A percentile compares a stretch with the other conserved stretches of the same genome.
These are phyloP conservation scores for Tragelaphus scriptus DNA, from an alignment of 2,113 vertebrate species.

Conservation along the genomic window DNA sequence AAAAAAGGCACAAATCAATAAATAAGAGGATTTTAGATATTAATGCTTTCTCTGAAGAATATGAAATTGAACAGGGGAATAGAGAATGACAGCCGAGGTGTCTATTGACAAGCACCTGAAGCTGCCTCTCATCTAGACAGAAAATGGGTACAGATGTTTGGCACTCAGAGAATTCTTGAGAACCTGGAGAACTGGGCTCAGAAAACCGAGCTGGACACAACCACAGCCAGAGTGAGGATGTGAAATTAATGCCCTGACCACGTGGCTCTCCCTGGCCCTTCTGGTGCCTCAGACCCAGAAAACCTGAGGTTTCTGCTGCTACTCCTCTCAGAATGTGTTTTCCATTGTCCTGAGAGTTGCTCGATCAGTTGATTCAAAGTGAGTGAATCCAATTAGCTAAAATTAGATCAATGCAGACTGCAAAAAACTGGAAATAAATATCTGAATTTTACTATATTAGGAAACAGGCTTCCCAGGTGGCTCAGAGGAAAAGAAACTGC, in stretches of 20 bases:
- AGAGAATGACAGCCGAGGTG: not conserved
- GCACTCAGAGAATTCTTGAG: no score
- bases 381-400: not conserved
- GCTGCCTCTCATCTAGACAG: not conserved
- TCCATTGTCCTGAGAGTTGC: not conserved
- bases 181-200: not conserved
- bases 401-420: not conserved
- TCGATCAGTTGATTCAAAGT: not conserved
- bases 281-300: no score
- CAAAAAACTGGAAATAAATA: not conserved
- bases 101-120: not conserved
- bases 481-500: not conserved
- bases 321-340: not conserved
- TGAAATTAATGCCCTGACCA: rapidly evolving
- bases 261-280: not conserved
- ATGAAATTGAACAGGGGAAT: not conserved
- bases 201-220: not conserved
- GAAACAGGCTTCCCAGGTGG: not conserved
- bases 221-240: rapidly evolving
- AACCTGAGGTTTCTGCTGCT: not conserved
- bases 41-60: not conserved
- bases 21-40: not conserved
- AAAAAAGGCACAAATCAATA: not conserved
- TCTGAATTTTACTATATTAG: not conserved
- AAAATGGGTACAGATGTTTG: not conserved